Evolutionary conservation across 2,113 vertebrate species (phyloP).

Genomic region (Colius striatus): DNA sequence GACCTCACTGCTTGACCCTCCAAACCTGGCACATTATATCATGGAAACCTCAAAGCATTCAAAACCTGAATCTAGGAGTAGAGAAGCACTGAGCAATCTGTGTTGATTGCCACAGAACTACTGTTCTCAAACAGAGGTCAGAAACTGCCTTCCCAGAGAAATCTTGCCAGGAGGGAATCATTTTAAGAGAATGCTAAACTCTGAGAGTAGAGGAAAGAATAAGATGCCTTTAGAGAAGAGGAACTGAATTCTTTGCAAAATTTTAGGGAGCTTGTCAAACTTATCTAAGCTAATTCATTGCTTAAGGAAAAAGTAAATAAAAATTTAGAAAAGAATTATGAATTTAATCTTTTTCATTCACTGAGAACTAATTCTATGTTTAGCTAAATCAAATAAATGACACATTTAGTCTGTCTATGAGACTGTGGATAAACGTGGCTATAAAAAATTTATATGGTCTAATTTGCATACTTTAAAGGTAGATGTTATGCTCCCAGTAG

Average conservation of each 20-base stretch:
- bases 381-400: neutral
- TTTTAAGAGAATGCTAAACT: neutral
- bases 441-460: neutral
- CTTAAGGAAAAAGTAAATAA: neutral
- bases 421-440: neutral
- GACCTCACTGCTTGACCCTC: neutral
- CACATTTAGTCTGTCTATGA: neutral
- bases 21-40: neutral
- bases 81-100: neutral
- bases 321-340: neutral
- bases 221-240: neutral
- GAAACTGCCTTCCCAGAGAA: neutral
- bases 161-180: neutral
- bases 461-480: neutral
- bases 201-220: neutral
- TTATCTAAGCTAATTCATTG: rapidly evolving
- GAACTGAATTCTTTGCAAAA: neutral
- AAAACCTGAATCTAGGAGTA: neutral
- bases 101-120: neutral
- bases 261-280: neutral
- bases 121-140: neutral
- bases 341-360: neutral
- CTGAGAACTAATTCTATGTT: neutral
- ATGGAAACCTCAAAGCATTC: neutral
- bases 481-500: neutral